Percentiles rank a stretch among this genome's conserved stretches.
These are phyloP conservation scores for Hippolais icterina DNA, from an alignment of 2,113 vertebrate genomes.

Conservation along the genomic window DNA sequence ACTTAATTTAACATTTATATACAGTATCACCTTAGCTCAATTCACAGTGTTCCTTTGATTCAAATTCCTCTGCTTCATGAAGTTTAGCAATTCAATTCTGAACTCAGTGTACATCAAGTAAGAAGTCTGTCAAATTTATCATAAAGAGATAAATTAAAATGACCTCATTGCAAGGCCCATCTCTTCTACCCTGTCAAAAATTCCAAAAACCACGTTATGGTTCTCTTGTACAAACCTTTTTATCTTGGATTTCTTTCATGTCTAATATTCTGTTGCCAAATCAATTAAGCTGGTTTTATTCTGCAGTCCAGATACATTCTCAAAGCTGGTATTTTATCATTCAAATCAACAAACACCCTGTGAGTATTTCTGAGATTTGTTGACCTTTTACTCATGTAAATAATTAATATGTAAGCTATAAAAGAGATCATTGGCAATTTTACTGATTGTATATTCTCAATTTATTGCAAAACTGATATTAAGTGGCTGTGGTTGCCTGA, in stretches of 20 bases:
- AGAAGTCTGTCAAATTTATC: not conserved
- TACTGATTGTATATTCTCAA: not conserved
- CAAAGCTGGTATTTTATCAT: not conserved
- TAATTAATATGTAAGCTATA: not conserved
- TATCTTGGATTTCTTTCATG: not conserved
- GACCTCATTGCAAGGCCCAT: not conserved
- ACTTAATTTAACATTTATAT: not conserved
- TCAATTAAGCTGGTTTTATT: conserved; percentile 16
- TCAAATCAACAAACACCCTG: not conserved
- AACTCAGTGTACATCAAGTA: not conserved
- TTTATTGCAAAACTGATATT: not conserved
- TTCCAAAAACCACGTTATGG: not conserved
- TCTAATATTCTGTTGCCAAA: not conserved
- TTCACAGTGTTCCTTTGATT: not conserved
- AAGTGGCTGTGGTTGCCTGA: not conserved
- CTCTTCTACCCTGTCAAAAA: not conserved
- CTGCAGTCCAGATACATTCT: not conserved
- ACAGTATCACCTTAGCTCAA: not conserved
- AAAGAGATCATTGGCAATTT: not conserved
- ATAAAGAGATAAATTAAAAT: not conserved
- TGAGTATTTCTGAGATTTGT: not conserved
- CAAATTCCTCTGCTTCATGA: not conserved
- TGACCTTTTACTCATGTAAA: not conserved
- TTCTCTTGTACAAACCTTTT: not conserved
- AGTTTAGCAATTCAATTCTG: conserved; percentile 1